Base-by-base conservation (phyloP, 2,113 vertebrate species). In the Seriola quinqueradiata region DNA sequence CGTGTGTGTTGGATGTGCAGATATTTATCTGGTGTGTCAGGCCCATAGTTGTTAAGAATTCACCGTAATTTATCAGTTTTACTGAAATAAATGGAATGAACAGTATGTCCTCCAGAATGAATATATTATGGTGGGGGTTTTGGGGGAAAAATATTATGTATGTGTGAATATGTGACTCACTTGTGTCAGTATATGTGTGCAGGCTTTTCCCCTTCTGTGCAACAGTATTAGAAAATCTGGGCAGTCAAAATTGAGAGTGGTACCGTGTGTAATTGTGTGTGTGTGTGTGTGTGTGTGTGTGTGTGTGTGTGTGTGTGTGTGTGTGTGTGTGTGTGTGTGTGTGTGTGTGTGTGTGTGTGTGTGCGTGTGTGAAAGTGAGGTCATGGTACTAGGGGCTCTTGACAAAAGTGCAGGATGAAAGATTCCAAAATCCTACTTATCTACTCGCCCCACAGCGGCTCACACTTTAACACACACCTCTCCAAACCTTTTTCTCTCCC, bases 11-110 rank as follows among this genome's bases (percentile, higher is more conserved):
- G 17, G 23, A 68, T 59, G 50, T 81, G 60, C 34, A 42, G 25
- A 42, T 72, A 77, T 84, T 79, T 77, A 84, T 77, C 82, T 80
- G n/a, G 66, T 63, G 77, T 84, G 75, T 82, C 65, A 63, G 14
- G 6, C 44, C 42, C 1, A 8, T 2, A 2, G 19, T 21, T 87
- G 65, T 67, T 63, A 69, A 76, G 57, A 71, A 67, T 79, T 84
- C 83, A 70, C 34, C 17, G 66, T 60, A 61, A 76, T 81, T 58
- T 55, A 87, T 84, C 64, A 77, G 61, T 82, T 84, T 76, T 77
- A 65, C 40, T 52, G 71, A 16, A 66, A 87, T 46, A 63, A 54
- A 70, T 21, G 14, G 48, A 7, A 50, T 2, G 6, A 50, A 50
- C 7, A 21, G 7, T 19, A 21, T n/a, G 69, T 52, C 57, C 21